phyloP scores from a whole-genome alignment of 2,113 vertebrate species.

The Herpailurus yagouaroundi region DNA sequence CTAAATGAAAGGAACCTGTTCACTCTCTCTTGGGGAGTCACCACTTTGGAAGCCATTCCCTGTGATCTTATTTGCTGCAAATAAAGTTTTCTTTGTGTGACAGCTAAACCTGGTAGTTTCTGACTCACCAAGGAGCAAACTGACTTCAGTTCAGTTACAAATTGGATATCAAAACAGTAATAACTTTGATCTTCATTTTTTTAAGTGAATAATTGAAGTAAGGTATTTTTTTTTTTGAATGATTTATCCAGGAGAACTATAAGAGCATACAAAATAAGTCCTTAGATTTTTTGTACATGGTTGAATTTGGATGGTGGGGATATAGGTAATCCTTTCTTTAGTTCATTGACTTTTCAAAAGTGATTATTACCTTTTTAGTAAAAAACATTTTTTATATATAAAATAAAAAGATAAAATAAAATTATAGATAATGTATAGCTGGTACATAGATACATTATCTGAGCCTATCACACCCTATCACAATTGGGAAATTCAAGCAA shows the following conservation, averaged over 20 bases:
- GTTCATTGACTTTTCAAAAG: not conserved
- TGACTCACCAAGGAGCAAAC: not conserved
- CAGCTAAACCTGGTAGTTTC: not conserved
- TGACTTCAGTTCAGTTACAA: not conserved
- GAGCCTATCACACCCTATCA: not conserved
- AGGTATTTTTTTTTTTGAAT: not conserved
- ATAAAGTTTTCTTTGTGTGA: not conserved
- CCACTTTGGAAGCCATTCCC: not conserved
- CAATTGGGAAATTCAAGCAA: not conserved
- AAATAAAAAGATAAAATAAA: not conserved
- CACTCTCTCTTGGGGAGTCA: not conserved
- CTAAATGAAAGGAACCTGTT: not conserved
- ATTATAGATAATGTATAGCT: not conserved
- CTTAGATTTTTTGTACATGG: not conserved
- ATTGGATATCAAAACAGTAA: not conserved
- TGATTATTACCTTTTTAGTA: not conserved
- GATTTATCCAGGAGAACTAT: not conserved
- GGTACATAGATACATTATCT: not conserved
- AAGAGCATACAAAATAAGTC: not conserved
- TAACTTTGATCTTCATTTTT: conserved; percentile 27
- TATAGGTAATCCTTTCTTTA: not conserved
- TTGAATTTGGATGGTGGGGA: not conserved
- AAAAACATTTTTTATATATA: not conserved
- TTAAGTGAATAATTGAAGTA: not conserved
- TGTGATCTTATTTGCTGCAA: not conserved